Conservation (phyloP, 2,113 vertebrate genomes). For the Coturnix japonica region DNA sequence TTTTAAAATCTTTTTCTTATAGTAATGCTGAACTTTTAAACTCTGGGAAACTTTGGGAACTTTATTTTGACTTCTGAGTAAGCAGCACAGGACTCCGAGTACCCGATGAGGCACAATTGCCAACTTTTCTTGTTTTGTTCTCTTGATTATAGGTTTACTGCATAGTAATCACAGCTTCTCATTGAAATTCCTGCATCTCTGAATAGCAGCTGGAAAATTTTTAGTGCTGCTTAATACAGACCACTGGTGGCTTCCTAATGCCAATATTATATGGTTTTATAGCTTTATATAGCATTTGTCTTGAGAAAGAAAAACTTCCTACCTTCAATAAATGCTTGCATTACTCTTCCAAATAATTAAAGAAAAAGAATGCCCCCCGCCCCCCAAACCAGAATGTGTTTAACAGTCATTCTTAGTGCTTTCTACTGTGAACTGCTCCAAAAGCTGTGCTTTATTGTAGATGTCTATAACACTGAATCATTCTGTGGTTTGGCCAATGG, state of each 20-base stretch:
- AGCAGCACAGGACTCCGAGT: neutral
- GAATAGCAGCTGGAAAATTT: neutral
- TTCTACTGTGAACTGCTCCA: neutral
- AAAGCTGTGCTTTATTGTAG: rapidly evolving
- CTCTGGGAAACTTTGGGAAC: neutral
- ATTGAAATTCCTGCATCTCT: neutral
- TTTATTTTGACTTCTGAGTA: neutral
- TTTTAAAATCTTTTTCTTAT: neutral
- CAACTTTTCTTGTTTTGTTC: neutral
- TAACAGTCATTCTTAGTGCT: neutral
- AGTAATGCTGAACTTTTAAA: neutral
- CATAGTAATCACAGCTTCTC: neutral
- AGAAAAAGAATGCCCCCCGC: neutral
- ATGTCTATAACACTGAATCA: neutral
- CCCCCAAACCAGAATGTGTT: neutral
- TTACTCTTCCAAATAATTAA: neutral
- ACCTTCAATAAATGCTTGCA: neutral
- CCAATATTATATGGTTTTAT: neutral
- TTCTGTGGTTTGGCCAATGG: neutral
- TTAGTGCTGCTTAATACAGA: neutral
- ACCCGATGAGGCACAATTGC: neutral
- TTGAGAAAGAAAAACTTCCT: neutral
- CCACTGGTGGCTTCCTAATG: neutral
- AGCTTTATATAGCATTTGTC: neutral
- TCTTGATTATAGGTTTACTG: neutral